Evolutionary conservation across 1,140 invertebrate species (phyloP).

Genomic region (Hypsibius dujardini): DNA sequence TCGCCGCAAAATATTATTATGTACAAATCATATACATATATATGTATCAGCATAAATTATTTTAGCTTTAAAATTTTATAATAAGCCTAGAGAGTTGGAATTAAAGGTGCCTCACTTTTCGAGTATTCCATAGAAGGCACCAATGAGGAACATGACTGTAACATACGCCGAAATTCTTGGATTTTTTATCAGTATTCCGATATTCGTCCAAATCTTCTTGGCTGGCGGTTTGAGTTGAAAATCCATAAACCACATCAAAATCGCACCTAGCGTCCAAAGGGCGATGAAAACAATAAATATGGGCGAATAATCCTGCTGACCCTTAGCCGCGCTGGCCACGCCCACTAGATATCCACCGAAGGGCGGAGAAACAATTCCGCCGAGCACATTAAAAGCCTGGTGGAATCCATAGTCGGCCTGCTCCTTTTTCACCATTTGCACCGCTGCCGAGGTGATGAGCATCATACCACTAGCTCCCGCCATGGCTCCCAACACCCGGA

Average conservation of each 20-base stretch:
- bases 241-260: conserved; percentile 6
- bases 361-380: background rate
- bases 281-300: background rate
- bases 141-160: conserved; percentile 6
- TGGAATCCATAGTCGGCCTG: background rate
- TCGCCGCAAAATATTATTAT: no score
- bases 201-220: background rate
- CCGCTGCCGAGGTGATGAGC: background rate
- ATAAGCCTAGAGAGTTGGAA: background rate
- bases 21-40: no score
- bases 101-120: no score
- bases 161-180: conserved; percentile 1
- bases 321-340: background rate
- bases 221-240: background rate
- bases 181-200: background rate
- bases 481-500: background rate
- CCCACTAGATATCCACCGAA: background rate
- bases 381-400: no score
- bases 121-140: background rate
- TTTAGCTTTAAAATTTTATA: no score
- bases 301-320: background rate
- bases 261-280: background rate
- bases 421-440: background rate
- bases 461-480: background rate
- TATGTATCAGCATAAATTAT: no score